Conservation (phyloP, 2,797 vertebrate species). For the Acridotheres tristis region DNA sequence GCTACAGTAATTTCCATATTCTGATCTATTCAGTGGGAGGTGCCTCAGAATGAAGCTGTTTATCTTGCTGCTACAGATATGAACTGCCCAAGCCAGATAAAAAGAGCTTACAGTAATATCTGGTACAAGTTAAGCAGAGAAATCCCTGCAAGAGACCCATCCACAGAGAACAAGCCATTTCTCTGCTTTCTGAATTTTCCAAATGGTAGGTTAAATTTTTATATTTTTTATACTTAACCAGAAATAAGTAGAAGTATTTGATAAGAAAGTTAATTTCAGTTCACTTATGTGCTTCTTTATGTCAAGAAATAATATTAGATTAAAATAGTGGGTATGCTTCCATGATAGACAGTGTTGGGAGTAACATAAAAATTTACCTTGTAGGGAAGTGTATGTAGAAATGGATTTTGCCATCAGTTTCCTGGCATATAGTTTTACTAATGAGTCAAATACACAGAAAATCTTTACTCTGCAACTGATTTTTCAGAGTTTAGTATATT, state of each 20-base stretch:
- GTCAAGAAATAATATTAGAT: not conserved
- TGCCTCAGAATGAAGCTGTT: not conserved
- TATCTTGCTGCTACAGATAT: not conserved
- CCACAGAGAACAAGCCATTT: not conserved
- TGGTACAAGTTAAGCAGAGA: not conserved
- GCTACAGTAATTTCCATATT: not conserved
- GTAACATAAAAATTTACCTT: not conserved
- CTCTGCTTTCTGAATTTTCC: not conserved
- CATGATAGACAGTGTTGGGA: not conserved
- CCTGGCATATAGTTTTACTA: not conserved
- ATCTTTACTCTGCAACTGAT: not conserved
- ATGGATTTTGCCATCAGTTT: not conserved
- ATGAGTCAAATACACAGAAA: not conserved
- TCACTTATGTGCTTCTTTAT: not conserved
- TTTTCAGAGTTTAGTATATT: not conserved
- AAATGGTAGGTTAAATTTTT: constrained; percentile 31
- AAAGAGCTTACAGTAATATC: not conserved
- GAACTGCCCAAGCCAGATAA: not conserved
- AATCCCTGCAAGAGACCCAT: not conserved
- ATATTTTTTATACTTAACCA: not conserved
- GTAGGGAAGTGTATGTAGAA: not conserved
- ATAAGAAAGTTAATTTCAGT: not conserved
- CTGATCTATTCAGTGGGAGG: constrained; percentile 32
- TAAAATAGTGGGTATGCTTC: not conserved
- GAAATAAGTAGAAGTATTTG: not conserved